Evolutionary conservation across 2,113 vertebrate genomes (phyloP).

Genomic region (Oenanthe melanoleuca): DNA sequence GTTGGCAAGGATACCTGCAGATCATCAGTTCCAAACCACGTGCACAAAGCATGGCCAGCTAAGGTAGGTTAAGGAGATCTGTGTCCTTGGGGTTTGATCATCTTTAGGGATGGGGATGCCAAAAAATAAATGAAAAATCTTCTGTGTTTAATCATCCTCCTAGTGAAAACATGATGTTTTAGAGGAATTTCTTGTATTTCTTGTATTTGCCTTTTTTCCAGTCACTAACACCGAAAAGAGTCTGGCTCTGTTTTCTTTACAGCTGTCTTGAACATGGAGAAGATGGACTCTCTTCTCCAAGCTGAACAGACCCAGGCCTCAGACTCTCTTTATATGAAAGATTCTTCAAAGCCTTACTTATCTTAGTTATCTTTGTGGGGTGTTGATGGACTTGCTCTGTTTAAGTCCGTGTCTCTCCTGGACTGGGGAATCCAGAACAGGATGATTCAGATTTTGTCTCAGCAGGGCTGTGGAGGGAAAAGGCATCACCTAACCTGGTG

Average conservation of each 20-base stretch:
- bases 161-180: neutral
- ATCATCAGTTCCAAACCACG: fast-evolving
- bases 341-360: neutral
- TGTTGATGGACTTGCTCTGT: neutral
- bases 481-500: neutral
- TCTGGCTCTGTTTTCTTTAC: neutral
- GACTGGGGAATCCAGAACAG: neutral
- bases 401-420: neutral
- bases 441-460: neutral
- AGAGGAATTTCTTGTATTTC: neutral
- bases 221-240: neutral
- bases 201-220: neutral
- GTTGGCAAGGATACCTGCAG: neutral
- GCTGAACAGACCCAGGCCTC: neutral
- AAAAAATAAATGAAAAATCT: neutral
- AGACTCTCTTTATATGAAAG: neutral
- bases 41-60: neutral
- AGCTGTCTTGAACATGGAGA: neutral
- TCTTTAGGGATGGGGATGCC: neutral
- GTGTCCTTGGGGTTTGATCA: neutral
- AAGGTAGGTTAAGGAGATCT: neutral
- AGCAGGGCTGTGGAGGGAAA: neutral
- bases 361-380: neutral
- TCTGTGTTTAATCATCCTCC: neutral
- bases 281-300: neutral